A percentile compares a stretch with the other conserved stretches of the same genome.
phyloP scores from a whole-genome alignment of 2,888 invertebrate genomes.

The Cantharis rufa region DNA sequence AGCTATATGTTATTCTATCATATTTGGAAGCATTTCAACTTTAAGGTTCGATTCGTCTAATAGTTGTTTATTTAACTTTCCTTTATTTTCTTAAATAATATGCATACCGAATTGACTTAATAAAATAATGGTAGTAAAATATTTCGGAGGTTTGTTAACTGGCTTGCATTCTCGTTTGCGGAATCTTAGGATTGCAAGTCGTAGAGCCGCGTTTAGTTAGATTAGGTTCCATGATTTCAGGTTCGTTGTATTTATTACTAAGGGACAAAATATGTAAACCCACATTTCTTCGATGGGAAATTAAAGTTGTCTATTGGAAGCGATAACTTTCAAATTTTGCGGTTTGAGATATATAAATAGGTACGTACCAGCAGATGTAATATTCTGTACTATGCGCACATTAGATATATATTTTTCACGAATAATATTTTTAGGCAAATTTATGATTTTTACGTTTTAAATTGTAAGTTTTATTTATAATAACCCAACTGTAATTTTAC shows the following conservation, averaged over 20 bases:
- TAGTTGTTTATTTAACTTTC: not conserved
- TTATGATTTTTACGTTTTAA: not conserved
- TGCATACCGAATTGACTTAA: not conserved
- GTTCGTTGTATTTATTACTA: not conserved
- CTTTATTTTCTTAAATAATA: not conserved
- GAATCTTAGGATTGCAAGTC: not conserved
- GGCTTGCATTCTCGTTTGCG: not conserved
- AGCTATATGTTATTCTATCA: not conserved
- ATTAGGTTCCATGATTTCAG: not conserved
- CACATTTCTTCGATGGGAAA: constrained; percentile 1
- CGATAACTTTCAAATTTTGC: not conserved
- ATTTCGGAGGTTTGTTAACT: not conserved
- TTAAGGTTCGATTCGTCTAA: not conserved
- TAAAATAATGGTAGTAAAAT: not conserved
- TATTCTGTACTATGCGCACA: too few relatives aligned
- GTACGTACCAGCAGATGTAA: not conserved
- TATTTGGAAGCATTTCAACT: not conserved
- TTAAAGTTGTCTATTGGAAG: not conserved
- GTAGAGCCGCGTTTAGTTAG: not conserved
- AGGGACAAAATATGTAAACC: not conserved
- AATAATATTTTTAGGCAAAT: not conserved
- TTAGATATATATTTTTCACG: too few relatives aligned
- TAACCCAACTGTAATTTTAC: not conserved
- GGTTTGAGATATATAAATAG: not conserved
- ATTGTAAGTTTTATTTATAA: not conserved